Conservation (phyloP, 2,797 vertebrate species). For the Merluccius polli region DNA sequence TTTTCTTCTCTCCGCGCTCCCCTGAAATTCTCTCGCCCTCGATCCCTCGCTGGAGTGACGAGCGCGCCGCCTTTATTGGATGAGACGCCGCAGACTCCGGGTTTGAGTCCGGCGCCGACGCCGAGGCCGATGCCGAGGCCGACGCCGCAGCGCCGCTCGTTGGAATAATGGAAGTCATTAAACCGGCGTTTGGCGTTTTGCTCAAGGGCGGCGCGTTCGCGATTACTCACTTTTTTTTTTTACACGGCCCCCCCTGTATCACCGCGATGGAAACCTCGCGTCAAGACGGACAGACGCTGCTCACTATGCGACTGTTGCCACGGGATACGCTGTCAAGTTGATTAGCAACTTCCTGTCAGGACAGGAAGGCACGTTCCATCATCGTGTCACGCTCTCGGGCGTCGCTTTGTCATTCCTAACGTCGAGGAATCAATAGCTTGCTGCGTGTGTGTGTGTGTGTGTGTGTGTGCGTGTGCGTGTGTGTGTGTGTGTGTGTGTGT, state of each 20-base stretch:
- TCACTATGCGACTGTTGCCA: conserved; percentile 17
- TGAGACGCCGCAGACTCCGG: no score
- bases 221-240: background rate
- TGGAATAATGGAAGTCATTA: no score
- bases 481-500: conserved; percentile 34
- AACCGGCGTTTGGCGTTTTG: no score
- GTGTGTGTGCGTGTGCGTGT: conserved; percentile 31
- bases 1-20: no score
- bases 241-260: background rate
- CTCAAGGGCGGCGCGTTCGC: no score
- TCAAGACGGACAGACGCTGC: background rate
- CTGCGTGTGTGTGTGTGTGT: conserved; percentile 41
- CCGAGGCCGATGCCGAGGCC: no score
- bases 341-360: conserved; percentile 46
- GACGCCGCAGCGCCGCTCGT: no score
- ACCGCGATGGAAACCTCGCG: background rate
- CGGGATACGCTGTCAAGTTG: conserved; percentile 41
- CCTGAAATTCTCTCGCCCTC: no score
- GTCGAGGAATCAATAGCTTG: conserved; percentile 53
- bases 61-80: no score
- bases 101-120: no score
- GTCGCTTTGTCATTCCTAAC: conserved; percentile 35
- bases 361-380: conserved; percentile 35
- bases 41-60: no score
- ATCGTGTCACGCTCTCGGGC: conserved; percentile 42